Base-by-base conservation (phyloP, 92 coral and sea anemone genomes). In the Siderastrea radians region DNA sequence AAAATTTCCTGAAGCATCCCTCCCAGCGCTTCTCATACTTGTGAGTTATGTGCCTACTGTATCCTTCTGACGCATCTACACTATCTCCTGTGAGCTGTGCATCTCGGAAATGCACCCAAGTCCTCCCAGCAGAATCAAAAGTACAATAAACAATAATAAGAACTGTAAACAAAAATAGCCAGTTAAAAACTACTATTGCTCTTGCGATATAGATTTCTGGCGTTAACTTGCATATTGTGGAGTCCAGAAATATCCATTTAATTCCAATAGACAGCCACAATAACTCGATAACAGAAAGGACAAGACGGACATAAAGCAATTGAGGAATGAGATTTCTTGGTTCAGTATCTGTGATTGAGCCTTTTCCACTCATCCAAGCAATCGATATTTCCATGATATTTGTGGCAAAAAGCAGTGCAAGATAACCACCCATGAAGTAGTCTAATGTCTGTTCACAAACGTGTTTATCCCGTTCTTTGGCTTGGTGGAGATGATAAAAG, bases 311-410 rank as follows among this genome's bases (percentile, higher is more conserved):
- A 14, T 97, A 97, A 0, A 97, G 91, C 15, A 97, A 90, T 2
- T 94, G 89, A 5, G 99, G 99, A 46, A 97, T 96, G 26, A 94
- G 93, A 66, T 89, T 91, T 4, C 99, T 87, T 4, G 98, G 99
- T 59, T 96, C 96, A 15, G 95, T 96, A 58, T 97, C 99, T 96
- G 92, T 97, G 49, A 97, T 91, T 2, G 99, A 92, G 7, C 99
- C 98, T 71, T 96, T 94, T 51, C 95, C 96, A 70, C 99, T 97
- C 95, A 97, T 91, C 99, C 98, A 97, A 4, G 99, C 96, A 12
- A 97, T 69, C 3, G 96, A 91, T 58, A 97, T 78, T 61, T 97
- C 99, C 95, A 97, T 93, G 62, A 97, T 88, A 84, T 96, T 96
- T 3, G 99, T 94, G 7, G 99, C 99, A 89, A 97, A 97, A 53